Percentiles rank a stretch among this genome's conserved stretches.
phyloP scores from a whole-genome alignment of 2,797 vertebrate species.

The Tadarida brasiliensis region DNA sequence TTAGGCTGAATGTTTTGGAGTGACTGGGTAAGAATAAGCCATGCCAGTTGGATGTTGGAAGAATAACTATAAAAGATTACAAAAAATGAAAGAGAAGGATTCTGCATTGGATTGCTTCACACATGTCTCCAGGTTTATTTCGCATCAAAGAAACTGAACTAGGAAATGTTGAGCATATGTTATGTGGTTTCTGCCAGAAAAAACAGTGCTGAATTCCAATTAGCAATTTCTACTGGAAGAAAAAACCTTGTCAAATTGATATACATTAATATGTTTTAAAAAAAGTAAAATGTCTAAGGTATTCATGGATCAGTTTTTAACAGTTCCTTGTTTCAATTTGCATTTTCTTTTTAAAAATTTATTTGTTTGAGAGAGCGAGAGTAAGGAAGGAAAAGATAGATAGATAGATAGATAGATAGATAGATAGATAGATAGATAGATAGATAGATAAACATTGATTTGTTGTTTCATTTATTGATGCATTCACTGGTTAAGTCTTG shows the following conservation, averaged over 20 bases:
- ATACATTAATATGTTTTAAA: neutral
- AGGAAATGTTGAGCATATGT: conserved; percentile 18
- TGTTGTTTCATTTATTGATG: neutral
- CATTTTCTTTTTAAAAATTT: neutral
- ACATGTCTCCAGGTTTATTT: neutral
- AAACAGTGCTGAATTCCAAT: conserved; percentile 9
- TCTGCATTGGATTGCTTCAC: conserved; percentile 33
- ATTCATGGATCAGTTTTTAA: neutral
- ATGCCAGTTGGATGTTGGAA: neutral
- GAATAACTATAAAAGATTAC: neutral
- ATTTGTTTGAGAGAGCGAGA: neutral
- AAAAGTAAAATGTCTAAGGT: neutral
- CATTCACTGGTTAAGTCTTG: neutral
- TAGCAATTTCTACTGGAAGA: neutral
- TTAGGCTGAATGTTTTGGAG: neutral
- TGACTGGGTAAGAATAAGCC: neutral
- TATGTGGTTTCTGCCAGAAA: conserved; percentile 22
- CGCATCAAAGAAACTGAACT: conserved; percentile 16
- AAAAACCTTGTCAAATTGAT: neutral
- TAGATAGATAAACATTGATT: neutral
- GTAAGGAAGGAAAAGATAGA: neutral
- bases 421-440: neutral
- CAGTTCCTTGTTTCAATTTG: neutral
- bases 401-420: neutral
- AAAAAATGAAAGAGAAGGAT: neutral